Conservation (phyloP, 2,797 vertebrate genomes). For the Syngnathus rostellatus region DNA sequence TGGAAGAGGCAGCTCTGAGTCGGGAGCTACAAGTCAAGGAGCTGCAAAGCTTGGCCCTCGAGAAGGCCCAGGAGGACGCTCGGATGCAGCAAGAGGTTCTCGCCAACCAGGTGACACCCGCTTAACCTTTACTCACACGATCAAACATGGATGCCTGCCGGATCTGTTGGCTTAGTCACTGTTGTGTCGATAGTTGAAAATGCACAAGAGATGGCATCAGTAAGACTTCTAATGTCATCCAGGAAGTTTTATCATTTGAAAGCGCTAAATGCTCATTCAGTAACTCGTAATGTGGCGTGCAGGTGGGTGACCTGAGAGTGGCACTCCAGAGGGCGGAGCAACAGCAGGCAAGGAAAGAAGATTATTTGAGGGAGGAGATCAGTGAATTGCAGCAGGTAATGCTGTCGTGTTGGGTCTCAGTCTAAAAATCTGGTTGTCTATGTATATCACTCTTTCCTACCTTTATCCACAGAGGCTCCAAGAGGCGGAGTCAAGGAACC, state of each 20-base stretch:
- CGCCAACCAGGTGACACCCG: slow-evolving; percentile 76
- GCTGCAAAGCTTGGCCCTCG: slow-evolving; percentile 78
- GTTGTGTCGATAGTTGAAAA: background rate
- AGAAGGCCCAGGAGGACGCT: slow-evolving; percentile 84
- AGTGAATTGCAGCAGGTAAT: slow-evolving; percentile 87
- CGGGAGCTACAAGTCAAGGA: slow-evolving; percentile 84
- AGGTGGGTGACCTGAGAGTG: slow-evolving; percentile 90
- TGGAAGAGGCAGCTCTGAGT: slow-evolving; percentile 82
- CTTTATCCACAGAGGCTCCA: slow-evolving; percentile 78
- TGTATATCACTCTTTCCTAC: background rate
- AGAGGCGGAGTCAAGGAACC: slow-evolving; percentile 88
- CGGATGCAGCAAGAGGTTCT: slow-evolving; percentile 86
- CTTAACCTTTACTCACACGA: background rate
- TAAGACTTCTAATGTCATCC: too few relatives aligned
- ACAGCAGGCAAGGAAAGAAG: slow-evolving; percentile 90
- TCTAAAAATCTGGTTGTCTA: background rate
- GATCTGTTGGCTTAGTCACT: background rate
- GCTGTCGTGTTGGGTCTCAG: background rate
- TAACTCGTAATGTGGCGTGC: slow-evolving; percentile 9
- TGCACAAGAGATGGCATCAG: background rate
- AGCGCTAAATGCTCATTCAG: background rate
- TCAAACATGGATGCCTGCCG: background rate
- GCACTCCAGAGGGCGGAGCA: slow-evolving; percentile 89
- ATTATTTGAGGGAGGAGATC: slow-evolving; percentile 95
- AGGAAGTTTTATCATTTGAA: too few relatives aligned